Evolutionary conservation across 1,140 invertebrate species (phyloP).

Genomic region (Eumaeus atala): DNA sequence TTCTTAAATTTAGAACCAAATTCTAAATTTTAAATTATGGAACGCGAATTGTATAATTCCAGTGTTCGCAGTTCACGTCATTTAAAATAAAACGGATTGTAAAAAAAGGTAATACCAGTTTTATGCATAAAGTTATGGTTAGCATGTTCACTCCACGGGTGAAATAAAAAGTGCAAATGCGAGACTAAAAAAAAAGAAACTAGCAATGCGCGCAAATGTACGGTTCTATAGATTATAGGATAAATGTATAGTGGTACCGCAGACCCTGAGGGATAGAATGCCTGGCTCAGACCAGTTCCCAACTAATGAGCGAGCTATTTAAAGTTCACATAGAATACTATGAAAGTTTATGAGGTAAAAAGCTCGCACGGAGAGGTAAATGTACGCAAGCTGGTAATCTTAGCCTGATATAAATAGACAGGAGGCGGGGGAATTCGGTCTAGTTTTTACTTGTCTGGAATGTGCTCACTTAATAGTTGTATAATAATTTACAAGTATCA

Average conservation of each 20-base stretch:
- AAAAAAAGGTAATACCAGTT: no score
- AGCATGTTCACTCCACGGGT: no score
- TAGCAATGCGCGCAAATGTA: constrained; percentile 8
- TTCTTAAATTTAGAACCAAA: no score
- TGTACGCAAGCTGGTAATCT: constrained; percentile 31
- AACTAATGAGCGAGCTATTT: constrained; percentile 41
- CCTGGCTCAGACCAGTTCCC: constrained; percentile 34
- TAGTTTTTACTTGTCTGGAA: constrained; percentile 28
- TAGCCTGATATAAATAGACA: constrained; percentile 40
- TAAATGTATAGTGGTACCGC: constrained; percentile 19
- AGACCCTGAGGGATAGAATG: constrained; percentile 25
- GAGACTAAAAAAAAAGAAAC: constrained; percentile 11
- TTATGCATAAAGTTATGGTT: no score
- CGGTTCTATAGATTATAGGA: constrained; percentile 17
- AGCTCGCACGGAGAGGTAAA: constrained; percentile 39
- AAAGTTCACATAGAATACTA: constrained; percentile 35
- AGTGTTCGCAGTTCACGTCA: no score
- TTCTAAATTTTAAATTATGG: no score
- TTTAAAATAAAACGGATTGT: no score
- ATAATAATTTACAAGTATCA: constrained; percentile 14
- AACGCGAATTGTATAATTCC: no score
- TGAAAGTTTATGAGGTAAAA: constrained; percentile 41
- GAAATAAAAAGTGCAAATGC: constrained; percentile 10
- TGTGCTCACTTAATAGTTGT: constrained; percentile 17
- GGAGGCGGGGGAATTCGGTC: constrained; percentile 32